phyloP scores from a whole-genome alignment of 2,888 invertebrate genomes.

The Allolobophora icterica region DNA sequence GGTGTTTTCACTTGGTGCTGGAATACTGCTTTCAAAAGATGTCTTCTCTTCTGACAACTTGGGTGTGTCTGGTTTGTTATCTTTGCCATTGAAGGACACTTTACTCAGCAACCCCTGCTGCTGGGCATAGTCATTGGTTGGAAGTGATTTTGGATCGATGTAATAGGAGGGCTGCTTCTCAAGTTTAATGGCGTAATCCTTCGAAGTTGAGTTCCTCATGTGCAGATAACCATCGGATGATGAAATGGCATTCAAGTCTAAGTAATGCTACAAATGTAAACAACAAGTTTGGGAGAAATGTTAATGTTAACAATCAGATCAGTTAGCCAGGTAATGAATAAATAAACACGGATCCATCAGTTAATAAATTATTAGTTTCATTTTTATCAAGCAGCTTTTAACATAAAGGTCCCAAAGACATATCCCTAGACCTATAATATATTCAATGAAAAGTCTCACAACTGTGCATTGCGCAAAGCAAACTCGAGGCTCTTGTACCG shows the following conservation, averaged over 20 bases:
- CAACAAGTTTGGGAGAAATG: background rate
- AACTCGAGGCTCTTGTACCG: too few species aligned
- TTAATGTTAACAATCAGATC: background rate
- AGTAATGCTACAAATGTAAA: constrained; percentile 6
- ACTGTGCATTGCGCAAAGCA: too few species aligned
- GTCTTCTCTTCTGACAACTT: background rate
- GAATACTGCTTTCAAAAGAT: background rate
- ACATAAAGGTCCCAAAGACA: background rate
- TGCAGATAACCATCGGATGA: constrained; percentile 4
- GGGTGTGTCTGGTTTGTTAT: background rate
- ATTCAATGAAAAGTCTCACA: too few species aligned
- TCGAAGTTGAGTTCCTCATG: background rate
- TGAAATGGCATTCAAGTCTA: background rate
- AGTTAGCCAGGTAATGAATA: background rate
- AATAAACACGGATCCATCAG: too few species aligned
- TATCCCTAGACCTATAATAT: background rate
- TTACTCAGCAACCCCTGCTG: constrained; percentile 2
- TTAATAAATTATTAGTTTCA: background rate
- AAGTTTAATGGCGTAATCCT: background rate
- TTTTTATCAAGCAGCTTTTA: background rate
- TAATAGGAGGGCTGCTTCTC: background rate
- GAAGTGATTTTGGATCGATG: background rate
- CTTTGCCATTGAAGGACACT: background rate
- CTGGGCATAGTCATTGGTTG: background rate
- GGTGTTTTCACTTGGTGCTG: background rate